These are phyloP conservation scores for Calosoma granatense DNA, from an alignment of 1,140 invertebrate genomes.

Conservation along the genomic window DNA sequence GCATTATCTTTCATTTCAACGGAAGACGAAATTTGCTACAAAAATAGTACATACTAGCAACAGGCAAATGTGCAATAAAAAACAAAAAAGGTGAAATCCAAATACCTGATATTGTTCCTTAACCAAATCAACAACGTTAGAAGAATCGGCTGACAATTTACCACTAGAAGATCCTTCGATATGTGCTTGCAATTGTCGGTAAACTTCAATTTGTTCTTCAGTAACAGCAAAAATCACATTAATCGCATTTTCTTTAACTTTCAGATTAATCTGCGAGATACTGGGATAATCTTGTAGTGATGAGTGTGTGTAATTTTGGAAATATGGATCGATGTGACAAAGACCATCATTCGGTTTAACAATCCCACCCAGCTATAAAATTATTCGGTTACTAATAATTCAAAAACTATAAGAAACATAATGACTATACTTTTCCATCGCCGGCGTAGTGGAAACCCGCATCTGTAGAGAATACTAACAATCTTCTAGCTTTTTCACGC, in stretches of 20 bases:
- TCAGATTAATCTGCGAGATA: conserved; percentile 50
- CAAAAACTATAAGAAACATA: background rate
- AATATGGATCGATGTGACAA: conserved; percentile 57
- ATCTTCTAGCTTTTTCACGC: conserved; percentile 46
- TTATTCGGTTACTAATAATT: background rate
- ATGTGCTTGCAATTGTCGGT: conserved; percentile 48
- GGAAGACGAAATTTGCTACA: conserved; percentile 81
- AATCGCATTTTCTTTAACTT: conserved; percentile 63
- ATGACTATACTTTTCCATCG: conserved; percentile 46
- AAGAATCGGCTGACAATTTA: conserved; percentile 54
- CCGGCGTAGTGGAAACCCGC: conserved; percentile 51
- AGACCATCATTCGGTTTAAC: conserved; percentile 73
- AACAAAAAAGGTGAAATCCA: conserved; percentile 17
- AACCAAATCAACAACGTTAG: conserved; percentile 64
- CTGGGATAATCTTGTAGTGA: conserved; percentile 56
- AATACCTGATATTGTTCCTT: conserved; percentile 59
- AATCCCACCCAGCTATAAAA: conserved; percentile 62
- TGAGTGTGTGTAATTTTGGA: conserved; percentile 57
- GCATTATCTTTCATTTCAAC: conserved; percentile 89
- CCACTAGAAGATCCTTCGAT: conserved; percentile 57
- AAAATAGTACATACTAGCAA: conserved; percentile 17
- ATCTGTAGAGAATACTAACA: conserved; percentile 53
- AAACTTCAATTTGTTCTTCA: conserved; percentile 48
- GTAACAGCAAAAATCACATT: conserved; percentile 82
- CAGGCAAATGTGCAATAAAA: no score